These are phyloP conservation scores for Daktulosphaira vitifoliae DNA, from an alignment of 1,140 invertebrate genomes.

Conservation along the genomic window DNA sequence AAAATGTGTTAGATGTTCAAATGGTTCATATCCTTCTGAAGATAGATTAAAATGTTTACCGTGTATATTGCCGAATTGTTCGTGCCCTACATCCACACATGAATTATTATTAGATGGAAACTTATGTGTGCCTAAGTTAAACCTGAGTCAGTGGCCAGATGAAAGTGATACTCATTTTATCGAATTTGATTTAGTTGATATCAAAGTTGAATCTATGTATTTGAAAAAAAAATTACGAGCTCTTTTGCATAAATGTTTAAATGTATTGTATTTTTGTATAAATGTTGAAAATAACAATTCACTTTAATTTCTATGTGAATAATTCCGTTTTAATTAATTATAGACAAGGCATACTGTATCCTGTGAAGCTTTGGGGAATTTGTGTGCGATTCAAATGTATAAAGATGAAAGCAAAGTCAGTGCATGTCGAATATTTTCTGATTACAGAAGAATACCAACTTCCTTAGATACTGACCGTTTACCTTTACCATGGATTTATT, in stretches of 20 bases:
- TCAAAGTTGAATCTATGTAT: constrained; percentile 46
- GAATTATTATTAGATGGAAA: constrained; percentile 40
- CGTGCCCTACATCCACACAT: constrained; percentile 40
- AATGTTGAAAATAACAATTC: too few relatives aligned
- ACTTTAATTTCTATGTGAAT: too few relatives aligned
- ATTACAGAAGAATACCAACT: constrained; percentile 43
- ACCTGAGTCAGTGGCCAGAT: constrained; percentile 41
- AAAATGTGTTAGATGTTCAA: constrained; percentile 46
- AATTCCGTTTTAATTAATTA: constrained; percentile 28
- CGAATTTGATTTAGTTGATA: constrained; percentile 41
- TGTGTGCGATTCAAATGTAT: constrained; percentile 56
- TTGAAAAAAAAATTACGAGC: constrained; percentile 46
- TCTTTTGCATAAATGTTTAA: constrained; percentile 46
- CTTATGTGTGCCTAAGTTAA: constrained; percentile 44
- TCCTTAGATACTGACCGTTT: constrained; percentile 39
- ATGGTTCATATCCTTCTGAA: constrained; percentile 44
- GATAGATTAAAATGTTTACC: constrained; percentile 44
- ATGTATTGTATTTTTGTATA: constrained; percentile 43
- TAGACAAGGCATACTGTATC: constrained; percentile 48
- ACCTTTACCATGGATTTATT: constrained; percentile 49
- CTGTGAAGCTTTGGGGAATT: constrained; percentile 61
- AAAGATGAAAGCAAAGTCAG: constrained; percentile 44
- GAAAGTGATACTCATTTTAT: constrained; percentile 43
- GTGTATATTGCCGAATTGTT: constrained; percentile 42
- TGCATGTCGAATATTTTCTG: constrained; percentile 46